A percentile compares a stretch with the other conserved stretches of the same genome.
phyloP scores from a whole-genome alignment of 1,140 invertebrate species.

The Drosophila rufa region DNA sequence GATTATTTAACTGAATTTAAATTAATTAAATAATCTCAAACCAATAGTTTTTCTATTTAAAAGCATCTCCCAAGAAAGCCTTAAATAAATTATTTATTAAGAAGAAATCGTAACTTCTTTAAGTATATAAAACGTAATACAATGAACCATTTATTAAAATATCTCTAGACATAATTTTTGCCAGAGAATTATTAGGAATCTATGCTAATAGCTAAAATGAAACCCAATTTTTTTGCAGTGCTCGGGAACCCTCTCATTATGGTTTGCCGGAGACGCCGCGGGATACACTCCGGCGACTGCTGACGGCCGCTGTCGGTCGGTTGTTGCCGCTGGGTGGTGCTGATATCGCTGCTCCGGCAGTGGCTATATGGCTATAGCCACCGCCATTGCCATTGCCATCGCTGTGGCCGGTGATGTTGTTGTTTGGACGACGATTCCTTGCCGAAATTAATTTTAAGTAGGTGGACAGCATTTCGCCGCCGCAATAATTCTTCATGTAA shows the following conservation, averaged over 20 bases:
- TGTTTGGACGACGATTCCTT: constrained; percentile 49
- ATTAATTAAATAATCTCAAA: too few relatives aligned
- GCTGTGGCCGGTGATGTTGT: constrained; percentile 9
- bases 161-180: background rate
- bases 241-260: constrained; percentile 47
- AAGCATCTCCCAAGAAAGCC: background rate
- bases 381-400: background rate
- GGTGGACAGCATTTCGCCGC: constrained; percentile 80
- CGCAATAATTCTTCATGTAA: constrained; percentile 82
- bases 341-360: constrained; percentile 18
- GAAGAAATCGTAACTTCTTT: background rate
- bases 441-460: constrained; percentile 83
- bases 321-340: constrained; percentile 19
- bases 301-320: constrained; percentile 24
- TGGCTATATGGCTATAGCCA: constrained; percentile 6
- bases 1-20: too few relatives aligned
- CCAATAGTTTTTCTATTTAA: too few relatives aligned
- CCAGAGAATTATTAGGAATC: too few relatives aligned
- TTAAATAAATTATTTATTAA: too few relatives aligned
- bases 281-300: constrained; percentile 55
- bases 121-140: background rate
- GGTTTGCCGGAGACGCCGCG: constrained; percentile 47
- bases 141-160: too few relatives aligned
- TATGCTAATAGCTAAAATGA: too few relatives aligned
- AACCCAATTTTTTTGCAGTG: constrained; percentile 5